These are phyloP conservation scores for Eospalax fontanierii DNA, from an alignment of 2,797 vertebrate genomes.

Conservation along the genomic window DNA sequence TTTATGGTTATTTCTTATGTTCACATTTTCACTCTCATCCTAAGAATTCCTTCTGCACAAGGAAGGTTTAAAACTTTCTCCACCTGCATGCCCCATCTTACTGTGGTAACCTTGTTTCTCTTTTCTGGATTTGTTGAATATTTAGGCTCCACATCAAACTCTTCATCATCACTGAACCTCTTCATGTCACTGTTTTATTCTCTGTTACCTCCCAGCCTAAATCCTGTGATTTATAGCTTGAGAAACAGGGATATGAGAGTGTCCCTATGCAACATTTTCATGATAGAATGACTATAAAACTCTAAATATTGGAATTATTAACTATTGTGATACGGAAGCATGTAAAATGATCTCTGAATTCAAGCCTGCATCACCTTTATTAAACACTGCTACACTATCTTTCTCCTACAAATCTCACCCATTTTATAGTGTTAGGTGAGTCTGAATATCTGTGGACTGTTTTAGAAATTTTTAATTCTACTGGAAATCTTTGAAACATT, in stretches of 20 bases:
- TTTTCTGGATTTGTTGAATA: background rate
- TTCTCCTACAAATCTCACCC: background rate
- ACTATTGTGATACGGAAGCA: background rate
- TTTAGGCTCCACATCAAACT: background rate
- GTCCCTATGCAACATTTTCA: background rate
- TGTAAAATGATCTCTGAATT: background rate
- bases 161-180: background rate
- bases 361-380: background rate
- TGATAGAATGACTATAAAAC: background rate
- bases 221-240: conserved; percentile 17
- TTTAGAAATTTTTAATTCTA: background rate
- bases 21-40: conserved; percentile 8
- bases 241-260: background rate
- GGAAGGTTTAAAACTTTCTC: background rate
- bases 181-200: conserved; percentile 10
- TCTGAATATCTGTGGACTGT: background rate
- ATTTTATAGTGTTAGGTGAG: background rate
- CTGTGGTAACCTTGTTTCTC: background rate
- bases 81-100: conserved; percentile 29
- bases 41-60: conserved; percentile 46
- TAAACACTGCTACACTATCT: background rate
- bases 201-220: conserved; percentile 7
- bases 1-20: conserved; percentile 51
- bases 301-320: background rate
- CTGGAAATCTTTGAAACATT: background rate